A percentile compares a stretch with the other conserved stretches of the same genome.
These are phyloP conservation scores for Eupithecia subfuscata DNA, from an alignment of 2,888 invertebrate species.

Conservation along the genomic window DNA sequence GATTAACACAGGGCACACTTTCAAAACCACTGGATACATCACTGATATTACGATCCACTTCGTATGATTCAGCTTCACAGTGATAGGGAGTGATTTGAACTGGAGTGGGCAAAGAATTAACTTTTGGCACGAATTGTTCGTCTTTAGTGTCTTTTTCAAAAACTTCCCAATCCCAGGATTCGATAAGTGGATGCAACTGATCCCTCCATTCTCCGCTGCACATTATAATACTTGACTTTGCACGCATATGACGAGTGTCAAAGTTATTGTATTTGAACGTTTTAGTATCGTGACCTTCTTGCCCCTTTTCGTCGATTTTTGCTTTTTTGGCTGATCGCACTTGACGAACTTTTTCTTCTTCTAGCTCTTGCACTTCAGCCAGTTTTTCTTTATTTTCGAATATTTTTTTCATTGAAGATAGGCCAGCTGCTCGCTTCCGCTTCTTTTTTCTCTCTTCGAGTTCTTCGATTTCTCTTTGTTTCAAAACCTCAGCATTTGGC, in stretches of 20 bases:
- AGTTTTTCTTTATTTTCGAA: slow-evolving; percentile 90
- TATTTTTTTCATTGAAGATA: slow-evolving; percentile 87
- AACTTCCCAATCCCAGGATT: slow-evolving; percentile 86
- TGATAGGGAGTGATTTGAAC: slow-evolving; percentile 77
- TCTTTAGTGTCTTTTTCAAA: slow-evolving; percentile 84
- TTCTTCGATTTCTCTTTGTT: slow-evolving; percentile 84
- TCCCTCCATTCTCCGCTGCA: slow-evolving; percentile 84
- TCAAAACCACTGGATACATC: slow-evolving; percentile 84
- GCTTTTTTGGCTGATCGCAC: slow-evolving; percentile 73
- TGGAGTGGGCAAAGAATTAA: slow-evolving; percentile 76
- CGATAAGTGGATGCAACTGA: slow-evolving; percentile 85
- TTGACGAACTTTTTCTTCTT: slow-evolving; percentile 81
- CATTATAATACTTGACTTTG: slow-evolving; percentile 80
- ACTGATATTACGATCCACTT: slow-evolving; percentile 79
- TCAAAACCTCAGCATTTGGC: slow-evolving; percentile 86
- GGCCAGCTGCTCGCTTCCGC: slow-evolving; percentile 85
- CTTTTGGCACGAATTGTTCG: slow-evolving; percentile 77
- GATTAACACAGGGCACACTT: slow-evolving; percentile 85
- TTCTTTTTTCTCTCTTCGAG: slow-evolving; percentile 82
- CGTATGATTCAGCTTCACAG: slow-evolving; percentile 79
- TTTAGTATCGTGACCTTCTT: slow-evolving; percentile 79
- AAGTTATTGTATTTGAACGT: slow-evolving; percentile 77
- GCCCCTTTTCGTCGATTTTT: slow-evolving; percentile 69
- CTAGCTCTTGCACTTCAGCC: slow-evolving; percentile 85
- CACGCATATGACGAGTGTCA: slow-evolving; percentile 79